A percentile compares a stretch with the other conserved stretches of the same genome.
phyloP scores from a whole-genome alignment of 1,140 invertebrate species.

The Rhynchophorus ferrugineus region DNA sequence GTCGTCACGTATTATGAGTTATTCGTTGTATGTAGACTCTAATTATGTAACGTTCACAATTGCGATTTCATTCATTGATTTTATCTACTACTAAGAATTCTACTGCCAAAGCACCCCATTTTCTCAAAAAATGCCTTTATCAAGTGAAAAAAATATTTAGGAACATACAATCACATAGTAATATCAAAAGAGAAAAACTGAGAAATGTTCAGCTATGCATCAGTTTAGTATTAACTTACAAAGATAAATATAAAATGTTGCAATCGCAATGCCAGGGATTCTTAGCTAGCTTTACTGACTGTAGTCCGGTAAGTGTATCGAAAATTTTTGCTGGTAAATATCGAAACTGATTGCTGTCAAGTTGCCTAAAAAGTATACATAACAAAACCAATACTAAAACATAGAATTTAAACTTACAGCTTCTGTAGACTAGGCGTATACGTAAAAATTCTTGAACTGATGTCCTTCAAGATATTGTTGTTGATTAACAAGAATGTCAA shows the following conservation, averaged over 20 bases:
- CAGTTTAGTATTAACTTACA: too few species aligned
- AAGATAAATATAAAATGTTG: slow-evolving; percentile 63
- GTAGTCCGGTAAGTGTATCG: slow-evolving; percentile 56
- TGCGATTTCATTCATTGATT: too few species aligned
- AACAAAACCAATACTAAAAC: background rate
- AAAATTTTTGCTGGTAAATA: slow-evolving; percentile 61
- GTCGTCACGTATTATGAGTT: too few species aligned
- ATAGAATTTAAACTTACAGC: slow-evolving; percentile 28
- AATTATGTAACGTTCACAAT: too few species aligned
- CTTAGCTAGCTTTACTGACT: slow-evolving; percentile 66
- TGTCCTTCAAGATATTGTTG: slow-evolving; percentile 36
- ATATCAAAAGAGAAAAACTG: too few species aligned
- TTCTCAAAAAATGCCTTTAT: too few species aligned
- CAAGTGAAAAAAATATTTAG: background rate
- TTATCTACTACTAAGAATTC: too few species aligned
- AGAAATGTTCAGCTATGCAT: too few species aligned
- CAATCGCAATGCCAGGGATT: slow-evolving; percentile 87
- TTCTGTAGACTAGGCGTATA: slow-evolving; percentile 35
- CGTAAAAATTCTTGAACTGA: slow-evolving; percentile 32
- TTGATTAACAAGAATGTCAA: slow-evolving; percentile 35
- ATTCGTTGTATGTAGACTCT: too few species aligned
- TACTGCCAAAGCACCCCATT: too few species aligned
- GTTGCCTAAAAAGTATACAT: slow-evolving; percentile 51
- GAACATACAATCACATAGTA: background rate
- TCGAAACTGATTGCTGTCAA: slow-evolving; percentile 72